Conservation (phyloP, 2,888 invertebrate species). For the Nebria salina region DNA sequence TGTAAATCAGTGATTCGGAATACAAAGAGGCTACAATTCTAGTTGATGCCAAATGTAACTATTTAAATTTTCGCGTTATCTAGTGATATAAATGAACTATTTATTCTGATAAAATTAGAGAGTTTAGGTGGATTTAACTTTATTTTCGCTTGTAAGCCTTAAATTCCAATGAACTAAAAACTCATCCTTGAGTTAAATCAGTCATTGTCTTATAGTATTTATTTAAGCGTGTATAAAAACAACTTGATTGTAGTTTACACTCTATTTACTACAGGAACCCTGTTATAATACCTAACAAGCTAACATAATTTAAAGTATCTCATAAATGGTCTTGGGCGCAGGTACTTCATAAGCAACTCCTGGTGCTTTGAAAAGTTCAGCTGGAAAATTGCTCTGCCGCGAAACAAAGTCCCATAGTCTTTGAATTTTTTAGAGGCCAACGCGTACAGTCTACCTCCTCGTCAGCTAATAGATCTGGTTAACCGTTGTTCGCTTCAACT, state of each 20-base stretch:
- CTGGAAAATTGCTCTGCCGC: not conserved
- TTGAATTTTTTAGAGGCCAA: conserved; percentile 1
- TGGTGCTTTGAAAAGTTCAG: not conserved
- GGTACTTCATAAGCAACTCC: not conserved
- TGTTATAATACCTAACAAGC: not conserved
- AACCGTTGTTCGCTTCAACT: conserved; percentile 1
- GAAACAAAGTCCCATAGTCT: not conserved
- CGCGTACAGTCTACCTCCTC: not conserved
- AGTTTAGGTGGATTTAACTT: too few relatives aligned
- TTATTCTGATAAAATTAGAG: too few relatives aligned
- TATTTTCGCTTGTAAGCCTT: too few relatives aligned
- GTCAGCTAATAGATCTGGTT: conserved; percentile 1
- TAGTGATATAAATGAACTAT: too few relatives aligned
- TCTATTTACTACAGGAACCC: not conserved
- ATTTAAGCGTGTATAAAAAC: not conserved
- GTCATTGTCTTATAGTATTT: too few relatives aligned
- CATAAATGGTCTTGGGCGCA: not conserved
- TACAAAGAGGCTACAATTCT: too few relatives aligned
- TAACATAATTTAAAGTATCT: not conserved
- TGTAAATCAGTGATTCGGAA: too few relatives aligned
- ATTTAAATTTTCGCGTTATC: too few relatives aligned
- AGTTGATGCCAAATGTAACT: too few relatives aligned
- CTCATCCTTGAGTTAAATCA: too few relatives aligned
- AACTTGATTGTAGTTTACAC: not conserved
- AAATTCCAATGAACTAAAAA: too few relatives aligned